Conservation (phyloP, 2,113 vertebrate species). For the Herpailurus yagouaroundi region DNA sequence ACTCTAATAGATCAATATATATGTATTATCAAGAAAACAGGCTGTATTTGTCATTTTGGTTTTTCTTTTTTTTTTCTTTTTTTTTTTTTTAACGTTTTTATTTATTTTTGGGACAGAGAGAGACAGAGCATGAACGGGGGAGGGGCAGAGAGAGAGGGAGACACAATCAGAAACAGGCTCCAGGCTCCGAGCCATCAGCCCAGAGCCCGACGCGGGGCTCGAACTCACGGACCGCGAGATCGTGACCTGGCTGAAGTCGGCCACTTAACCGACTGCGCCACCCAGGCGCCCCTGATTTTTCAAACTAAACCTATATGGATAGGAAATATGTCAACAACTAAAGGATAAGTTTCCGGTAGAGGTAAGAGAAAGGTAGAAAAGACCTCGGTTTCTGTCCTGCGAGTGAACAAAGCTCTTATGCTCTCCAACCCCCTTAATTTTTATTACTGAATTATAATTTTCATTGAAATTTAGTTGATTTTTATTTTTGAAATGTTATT, state of each 20-base stretch:
- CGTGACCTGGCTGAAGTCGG: no score
- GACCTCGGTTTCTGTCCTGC: neutral
- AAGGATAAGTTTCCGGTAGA: neutral
- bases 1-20: slow-evolving; percentile 2
- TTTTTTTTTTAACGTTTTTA: no score
- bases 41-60: neutral
- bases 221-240: no score
- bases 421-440: neutral
- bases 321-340: slow-evolving; percentile 17
- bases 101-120: no score
- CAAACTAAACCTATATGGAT: slow-evolving; percentile 17
- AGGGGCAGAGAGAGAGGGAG: no score
- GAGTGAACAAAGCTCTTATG: neutral
- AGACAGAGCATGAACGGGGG: no score
- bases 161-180: no score
- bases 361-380: neutral
- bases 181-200: no score
- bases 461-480: neutral
- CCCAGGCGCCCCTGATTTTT: no score
- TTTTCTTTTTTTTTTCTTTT: no score
- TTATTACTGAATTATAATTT: neutral
- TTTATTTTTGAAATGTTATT: neutral
- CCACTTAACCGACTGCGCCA: no score
- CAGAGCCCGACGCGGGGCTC: no score
- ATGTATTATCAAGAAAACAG: slow-evolving; percentile 37